phyloP scores from a whole-genome alignment of 2,797 vertebrate species.

The Muscicapa comitata region DNA sequence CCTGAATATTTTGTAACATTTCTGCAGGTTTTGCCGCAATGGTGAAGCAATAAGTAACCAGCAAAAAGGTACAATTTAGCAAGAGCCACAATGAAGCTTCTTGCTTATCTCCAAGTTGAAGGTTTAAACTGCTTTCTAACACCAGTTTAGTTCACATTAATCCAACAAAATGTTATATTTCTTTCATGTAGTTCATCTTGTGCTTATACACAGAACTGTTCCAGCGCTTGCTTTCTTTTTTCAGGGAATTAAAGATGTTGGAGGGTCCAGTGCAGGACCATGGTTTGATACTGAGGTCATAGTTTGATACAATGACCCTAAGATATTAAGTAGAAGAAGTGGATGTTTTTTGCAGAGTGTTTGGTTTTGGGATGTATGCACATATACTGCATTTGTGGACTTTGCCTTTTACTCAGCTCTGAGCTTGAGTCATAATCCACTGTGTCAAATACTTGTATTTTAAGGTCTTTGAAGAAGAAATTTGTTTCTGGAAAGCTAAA shows the following conservation, averaged over 20 bases:
- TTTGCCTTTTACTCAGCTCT: background rate
- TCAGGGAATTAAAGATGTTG: background rate
- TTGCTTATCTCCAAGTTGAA: background rate
- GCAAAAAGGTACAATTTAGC: background rate
- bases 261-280: background rate
- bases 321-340: background rate
- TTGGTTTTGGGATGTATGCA: background rate
- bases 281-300: background rate
- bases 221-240: background rate
- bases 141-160: background rate
- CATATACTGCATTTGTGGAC: background rate
- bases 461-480: background rate
- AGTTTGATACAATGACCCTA: background rate
- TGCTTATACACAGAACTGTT: background rate
- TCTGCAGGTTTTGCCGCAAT: background rate
- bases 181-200: background rate
- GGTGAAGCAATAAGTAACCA: background rate
- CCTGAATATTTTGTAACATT: background rate
- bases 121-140: background rate
- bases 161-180: background rate
- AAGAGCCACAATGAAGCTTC: fast-evolving
- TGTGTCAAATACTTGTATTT: background rate
- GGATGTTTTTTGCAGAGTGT: background rate
- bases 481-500: background rate
- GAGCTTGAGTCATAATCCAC: background rate